Conservation (phyloP, 2,113 vertebrate genomes). For the Melanostigma gelatinosum region DNA sequence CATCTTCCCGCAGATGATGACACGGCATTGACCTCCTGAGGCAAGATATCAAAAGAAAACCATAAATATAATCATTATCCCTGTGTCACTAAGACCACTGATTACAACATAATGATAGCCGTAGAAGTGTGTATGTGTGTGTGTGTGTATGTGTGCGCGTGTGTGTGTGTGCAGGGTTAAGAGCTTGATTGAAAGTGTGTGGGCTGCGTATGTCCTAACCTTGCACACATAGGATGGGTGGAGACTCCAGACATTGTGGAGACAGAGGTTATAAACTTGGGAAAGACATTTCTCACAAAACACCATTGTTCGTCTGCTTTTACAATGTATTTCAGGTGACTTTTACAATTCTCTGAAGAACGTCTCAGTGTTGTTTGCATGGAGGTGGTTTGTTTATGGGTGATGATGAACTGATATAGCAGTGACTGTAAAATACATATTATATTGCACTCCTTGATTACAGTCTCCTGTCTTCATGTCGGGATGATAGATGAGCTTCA, state of each 20-base stretch:
- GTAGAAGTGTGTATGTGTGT: conserved; percentile 45
- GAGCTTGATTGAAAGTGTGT: conserved; percentile 61
- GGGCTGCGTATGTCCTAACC: conserved; percentile 67
- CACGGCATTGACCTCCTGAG: conserved; percentile 8
- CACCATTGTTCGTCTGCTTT: conserved; percentile 42
- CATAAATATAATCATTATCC: conserved; percentile 50
- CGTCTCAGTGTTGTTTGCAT: conserved; percentile 5
- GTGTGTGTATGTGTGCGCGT: conserved; percentile 39
- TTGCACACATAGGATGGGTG: conserved; percentile 72
- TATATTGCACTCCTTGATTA: not conserved
- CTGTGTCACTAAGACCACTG: not conserved
- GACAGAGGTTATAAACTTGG: conserved; percentile 76
- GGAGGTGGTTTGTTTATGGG: not conserved
- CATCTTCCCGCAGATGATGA: conserved; percentile 38
- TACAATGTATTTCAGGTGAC: conserved; percentile 42
- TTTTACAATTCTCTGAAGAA: conserved; percentile 43
- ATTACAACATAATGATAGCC: conserved; percentile 56
- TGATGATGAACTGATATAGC: not conserved
- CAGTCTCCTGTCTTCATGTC: not conserved
- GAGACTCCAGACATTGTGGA: conserved; percentile 76
- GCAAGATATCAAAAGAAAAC: conserved; percentile 30
- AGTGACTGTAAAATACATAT: not conserved
- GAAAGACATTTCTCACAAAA: conserved; percentile 54
- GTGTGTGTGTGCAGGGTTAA: conserved; percentile 46
- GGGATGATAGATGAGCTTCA: not conserved